A percentile compares a stretch with the other conserved stretches of the same genome.
Evolutionary conservation across 2,113 vertebrate species (phyloP).

Genomic region (Spea multiplicata): DNA sequence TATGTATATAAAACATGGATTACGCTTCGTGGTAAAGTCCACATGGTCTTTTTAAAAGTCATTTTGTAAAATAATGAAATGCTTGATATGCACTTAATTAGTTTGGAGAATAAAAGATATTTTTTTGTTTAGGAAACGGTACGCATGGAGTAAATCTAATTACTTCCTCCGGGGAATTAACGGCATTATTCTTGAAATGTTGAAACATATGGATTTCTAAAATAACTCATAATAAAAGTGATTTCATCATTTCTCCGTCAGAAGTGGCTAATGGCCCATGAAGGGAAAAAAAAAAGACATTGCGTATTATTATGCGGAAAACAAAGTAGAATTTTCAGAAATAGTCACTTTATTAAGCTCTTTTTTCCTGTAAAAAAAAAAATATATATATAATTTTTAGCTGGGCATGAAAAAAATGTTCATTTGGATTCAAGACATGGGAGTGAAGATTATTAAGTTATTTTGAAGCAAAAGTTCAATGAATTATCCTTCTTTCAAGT

Average conservation of each 20-base stretch:
- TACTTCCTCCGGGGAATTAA: neutral
- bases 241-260: neutral
- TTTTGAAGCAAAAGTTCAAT: neutral
- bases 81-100: neutral
- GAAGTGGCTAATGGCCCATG: conserved; percentile 16
- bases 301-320: conserved; percentile 4
- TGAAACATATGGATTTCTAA: conserved; percentile 11
- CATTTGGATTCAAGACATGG: neutral
- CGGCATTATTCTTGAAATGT: neutral
- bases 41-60: too few species aligned
- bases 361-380: neutral
- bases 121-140: neutral
- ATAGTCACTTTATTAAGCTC: neutral
- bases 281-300: neutral
- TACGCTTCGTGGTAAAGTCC: too few species aligned
- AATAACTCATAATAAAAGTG: neutral
- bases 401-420: neutral
- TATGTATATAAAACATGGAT: too few species aligned
- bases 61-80: too few species aligned
- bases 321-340: neutral
- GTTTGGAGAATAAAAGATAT: neutral
- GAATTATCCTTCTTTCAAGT: neutral
- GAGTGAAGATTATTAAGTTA: neutral
- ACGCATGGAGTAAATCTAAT: neutral
- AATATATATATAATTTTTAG: neutral